A percentile compares a stretch with the other conserved stretches of the same genome.
These are phyloP conservation scores for Uropetala carovei DNA, from an alignment of 2,888 invertebrate genomes.

Conservation along the genomic window DNA sequence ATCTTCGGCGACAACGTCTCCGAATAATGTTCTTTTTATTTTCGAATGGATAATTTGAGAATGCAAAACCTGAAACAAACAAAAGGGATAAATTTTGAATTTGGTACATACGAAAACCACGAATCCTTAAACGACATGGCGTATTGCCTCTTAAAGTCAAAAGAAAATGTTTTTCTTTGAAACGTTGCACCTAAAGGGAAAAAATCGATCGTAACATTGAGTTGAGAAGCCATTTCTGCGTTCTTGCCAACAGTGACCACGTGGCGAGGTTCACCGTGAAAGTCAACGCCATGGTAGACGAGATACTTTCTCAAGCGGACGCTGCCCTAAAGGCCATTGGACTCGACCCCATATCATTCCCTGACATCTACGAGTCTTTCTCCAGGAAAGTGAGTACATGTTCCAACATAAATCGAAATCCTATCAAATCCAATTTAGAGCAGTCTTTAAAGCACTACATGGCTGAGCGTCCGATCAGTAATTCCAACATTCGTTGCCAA, in stretches of 20 bases:
- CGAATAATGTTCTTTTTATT: too few relatives aligned
- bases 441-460: too few relatives aligned
- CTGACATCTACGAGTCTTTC: constrained; percentile 47
- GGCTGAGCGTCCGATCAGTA: too few relatives aligned
- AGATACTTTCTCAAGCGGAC: not conserved
- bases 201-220: not conserved
- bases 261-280: constrained; percentile 28
- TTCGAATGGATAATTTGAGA: not conserved
- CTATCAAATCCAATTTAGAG: too few relatives aligned
- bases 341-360: constrained; percentile 24
- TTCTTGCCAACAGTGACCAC: not conserved
- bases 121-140: too few relatives aligned
- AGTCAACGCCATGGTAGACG: constrained; percentile 50
- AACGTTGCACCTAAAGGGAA: too few relatives aligned
- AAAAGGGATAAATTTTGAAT: not conserved
- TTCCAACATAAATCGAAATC: not conserved
- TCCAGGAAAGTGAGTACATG: constrained; percentile 23
- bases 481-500: too few relatives aligned
- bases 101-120: too few relatives aligned
- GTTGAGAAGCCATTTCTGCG: not conserved
- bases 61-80: not conserved
- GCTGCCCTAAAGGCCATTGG: constrained; percentile 36
- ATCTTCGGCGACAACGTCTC: too few relatives aligned
- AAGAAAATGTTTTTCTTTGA: too few relatives aligned
- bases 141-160: too few relatives aligned